Conservation (phyloP, 2,797 vertebrate species). For the Malurus leucopterus region DNA sequence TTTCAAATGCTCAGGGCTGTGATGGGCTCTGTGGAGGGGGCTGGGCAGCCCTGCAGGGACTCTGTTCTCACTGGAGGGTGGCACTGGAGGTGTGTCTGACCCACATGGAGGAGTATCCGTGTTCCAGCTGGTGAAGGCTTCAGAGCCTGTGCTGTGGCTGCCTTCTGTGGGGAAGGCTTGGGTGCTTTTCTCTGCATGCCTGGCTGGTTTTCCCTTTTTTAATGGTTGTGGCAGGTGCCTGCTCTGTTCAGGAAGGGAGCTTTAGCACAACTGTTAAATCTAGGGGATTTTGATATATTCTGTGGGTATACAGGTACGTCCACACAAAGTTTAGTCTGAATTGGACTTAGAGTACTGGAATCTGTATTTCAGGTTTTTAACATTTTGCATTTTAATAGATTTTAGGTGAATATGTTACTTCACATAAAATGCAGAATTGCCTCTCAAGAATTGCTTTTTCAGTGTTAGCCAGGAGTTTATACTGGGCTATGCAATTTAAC, state of each 20-base stretch:
- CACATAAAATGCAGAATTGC: not conserved
- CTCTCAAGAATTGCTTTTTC: not conserved
- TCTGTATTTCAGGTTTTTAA: not conserved
- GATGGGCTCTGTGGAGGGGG: not conserved
- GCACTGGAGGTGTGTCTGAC: too few relatives aligned
- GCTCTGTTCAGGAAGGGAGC: not conserved
- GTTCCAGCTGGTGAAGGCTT: not conserved
- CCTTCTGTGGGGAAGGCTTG: not conserved
- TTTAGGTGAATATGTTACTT: not conserved
- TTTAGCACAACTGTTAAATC: not conserved
- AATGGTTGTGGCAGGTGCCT: not conserved
- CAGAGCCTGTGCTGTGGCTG: not conserved
- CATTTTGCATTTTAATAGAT: not conserved
- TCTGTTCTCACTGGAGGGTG: not conserved
- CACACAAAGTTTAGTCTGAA: not conserved
- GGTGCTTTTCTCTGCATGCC: fast-evolving
- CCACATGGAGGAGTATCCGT: fast-evolving
- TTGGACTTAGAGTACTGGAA: not conserved
- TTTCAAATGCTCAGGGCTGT: not conserved
- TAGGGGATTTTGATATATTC: not conserved
- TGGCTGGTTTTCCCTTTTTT: not conserved
- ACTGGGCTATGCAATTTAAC: not conserved
- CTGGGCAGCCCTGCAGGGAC: not conserved
- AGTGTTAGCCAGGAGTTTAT: not conserved
- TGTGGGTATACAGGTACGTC: not conserved